Evolutionary conservation across 1,140 invertebrate genomes (phyloP).

Genomic region (Drosophila serrata): DNA sequence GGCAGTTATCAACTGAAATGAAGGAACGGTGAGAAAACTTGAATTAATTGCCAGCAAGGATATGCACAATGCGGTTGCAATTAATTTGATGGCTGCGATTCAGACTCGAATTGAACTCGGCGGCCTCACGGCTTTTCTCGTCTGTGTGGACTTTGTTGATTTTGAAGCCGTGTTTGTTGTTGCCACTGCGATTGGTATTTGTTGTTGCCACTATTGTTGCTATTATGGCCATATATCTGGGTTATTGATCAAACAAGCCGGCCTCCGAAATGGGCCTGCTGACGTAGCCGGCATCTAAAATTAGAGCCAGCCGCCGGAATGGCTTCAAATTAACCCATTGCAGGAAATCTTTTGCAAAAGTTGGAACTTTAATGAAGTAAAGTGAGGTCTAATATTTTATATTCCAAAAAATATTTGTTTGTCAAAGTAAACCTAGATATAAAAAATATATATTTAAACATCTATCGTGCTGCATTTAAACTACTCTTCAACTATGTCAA

Average conservation of each 20-base stretch:
- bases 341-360: background rate
- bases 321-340: constrained; percentile 4
- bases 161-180: background rate
- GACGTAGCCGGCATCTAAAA: constrained; percentile 61
- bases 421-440: no score
- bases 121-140: constrained; percentile 12
- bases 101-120: constrained; percentile 19
- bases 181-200: constrained; percentile 13
- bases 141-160: constrained; percentile 33
- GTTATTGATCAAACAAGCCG: constrained; percentile 68
- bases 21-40: background rate
- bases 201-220: constrained; percentile 1
- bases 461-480: no score
- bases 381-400: no score
- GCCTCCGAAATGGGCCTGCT: constrained; percentile 34
- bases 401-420: no score
- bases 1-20: constrained; percentile 62
- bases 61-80: constrained; percentile 46
- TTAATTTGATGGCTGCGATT: constrained; percentile 46
- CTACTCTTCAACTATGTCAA: no score
- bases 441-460: no score
- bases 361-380: background rate
- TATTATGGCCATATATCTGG: constrained; percentile 26
- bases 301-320: constrained; percentile 30
- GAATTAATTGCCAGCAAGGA: constrained; percentile 3